Conservation (phyloP, 2,888 invertebrate genomes). For the Panorpa germanica region DNA sequence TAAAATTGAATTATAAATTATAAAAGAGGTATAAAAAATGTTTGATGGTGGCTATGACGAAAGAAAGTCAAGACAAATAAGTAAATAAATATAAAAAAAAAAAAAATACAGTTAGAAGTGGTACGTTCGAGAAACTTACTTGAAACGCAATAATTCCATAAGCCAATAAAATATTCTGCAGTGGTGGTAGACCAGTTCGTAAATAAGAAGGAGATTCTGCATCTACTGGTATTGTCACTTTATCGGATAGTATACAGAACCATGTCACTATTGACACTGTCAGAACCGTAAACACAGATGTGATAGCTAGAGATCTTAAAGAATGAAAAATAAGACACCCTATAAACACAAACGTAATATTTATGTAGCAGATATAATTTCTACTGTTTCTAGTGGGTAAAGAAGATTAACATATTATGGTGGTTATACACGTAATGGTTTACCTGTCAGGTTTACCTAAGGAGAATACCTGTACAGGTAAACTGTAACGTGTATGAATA, state of each 20-base stretch:
- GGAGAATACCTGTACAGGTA: background rate
- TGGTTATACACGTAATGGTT: too few species aligned
- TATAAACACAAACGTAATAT: too few species aligned
- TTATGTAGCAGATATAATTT: background rate
- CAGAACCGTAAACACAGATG: conserved; percentile 42
- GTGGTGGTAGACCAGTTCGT: conserved; percentile 22
- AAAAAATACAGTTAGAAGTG: background rate
- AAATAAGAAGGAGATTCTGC: conserved; percentile 16
- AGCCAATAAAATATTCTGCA: conserved; percentile 34
- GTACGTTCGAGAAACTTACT: conserved; percentile 17
- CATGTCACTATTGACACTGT: conserved; percentile 44
- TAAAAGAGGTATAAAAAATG: too few species aligned
- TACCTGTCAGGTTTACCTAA: too few species aligned
- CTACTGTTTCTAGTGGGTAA: conserved; percentile 1
- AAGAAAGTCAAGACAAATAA: too few species aligned
- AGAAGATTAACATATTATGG: background rate
- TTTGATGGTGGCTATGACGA: too few species aligned
- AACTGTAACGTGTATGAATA: conserved; percentile 11
- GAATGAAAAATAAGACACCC: conserved; percentile 4
- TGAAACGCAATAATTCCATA: conserved; percentile 52
- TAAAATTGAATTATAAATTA: too few species aligned
- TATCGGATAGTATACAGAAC: conserved; percentile 37
- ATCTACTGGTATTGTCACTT: conserved; percentile 23
- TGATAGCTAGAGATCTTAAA: conserved; percentile 39
- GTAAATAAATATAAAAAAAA: too few species aligned